Conservation (phyloP, 2,113 vertebrate species). For the Guaruba guarouba region DNA sequence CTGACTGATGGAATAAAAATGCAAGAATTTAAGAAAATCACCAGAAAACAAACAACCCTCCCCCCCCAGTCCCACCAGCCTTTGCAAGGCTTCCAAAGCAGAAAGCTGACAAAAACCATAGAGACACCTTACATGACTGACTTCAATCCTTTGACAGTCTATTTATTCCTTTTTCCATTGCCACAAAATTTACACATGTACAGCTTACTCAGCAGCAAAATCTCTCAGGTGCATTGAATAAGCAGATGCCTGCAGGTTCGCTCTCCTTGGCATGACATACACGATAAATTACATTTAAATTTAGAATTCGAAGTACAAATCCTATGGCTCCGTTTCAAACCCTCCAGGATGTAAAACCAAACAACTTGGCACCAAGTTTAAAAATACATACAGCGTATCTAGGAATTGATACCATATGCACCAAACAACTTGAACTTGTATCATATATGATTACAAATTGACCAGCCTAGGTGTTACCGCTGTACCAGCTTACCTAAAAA, state of each 20-base stretch:
- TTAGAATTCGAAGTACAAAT: conserved; percentile 52
- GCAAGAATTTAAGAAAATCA: not conserved
- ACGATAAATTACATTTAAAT: conserved; percentile 36
- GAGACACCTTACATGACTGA: not conserved
- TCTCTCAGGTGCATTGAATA: not conserved
- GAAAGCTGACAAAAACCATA: not conserved
- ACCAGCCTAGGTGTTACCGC: not conserved
- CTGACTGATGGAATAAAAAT: not conserved
- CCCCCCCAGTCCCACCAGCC: not conserved
- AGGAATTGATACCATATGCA: conserved; percentile 26
- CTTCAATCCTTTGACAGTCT: conserved; percentile 17
- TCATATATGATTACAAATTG: not conserved
- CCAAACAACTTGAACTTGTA: conserved; percentile 3
- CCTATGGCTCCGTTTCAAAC: conserved; percentile 35
- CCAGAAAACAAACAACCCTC: not conserved
- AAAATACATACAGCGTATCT: conserved; percentile 10
- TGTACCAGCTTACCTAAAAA: not conserved
- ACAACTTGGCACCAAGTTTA: conserved; percentile 40
- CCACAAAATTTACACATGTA: not conserved
- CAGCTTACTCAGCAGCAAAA: conserved; percentile 14
- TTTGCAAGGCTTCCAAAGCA: not conserved
- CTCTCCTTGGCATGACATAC: conserved; percentile 16
- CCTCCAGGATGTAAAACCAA: not conserved
- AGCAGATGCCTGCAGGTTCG: conserved; percentile 35
- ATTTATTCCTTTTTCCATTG: conserved; percentile 60